A percentile compares a stretch with the other conserved stretches of the same genome.
Evolutionary conservation across 2,797 vertebrate genomes (phyloP).

Genomic region (Sebastiscus albofasciatus): DNA sequence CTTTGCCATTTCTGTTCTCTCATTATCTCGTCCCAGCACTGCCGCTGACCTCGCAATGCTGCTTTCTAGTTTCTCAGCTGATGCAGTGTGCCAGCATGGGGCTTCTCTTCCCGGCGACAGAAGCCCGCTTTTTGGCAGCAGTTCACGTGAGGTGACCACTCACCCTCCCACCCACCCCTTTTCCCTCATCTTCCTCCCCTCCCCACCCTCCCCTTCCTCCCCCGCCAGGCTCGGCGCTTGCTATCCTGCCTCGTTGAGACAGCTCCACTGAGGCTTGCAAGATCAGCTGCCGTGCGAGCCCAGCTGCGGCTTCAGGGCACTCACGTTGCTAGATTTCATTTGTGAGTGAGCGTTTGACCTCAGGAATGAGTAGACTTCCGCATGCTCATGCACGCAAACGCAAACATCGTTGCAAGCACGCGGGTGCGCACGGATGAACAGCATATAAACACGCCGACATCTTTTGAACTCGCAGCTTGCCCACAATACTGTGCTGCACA

Average conservation of each 20-base stretch:
- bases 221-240: constrained; percentile 69
- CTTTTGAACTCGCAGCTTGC: constrained; percentile 21
- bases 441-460: constrained; percentile 31
- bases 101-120: constrained; percentile 57
- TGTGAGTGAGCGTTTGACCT: constrained; percentile 82
- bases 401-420: constrained; percentile 33
- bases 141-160: constrained; percentile 80
- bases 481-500: constrained; percentile 16
- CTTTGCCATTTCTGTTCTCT: constrained; percentile 4
- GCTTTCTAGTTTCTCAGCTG: constrained; percentile 78
- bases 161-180: not conserved
- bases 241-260: constrained; percentile 81
- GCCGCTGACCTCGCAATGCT: constrained; percentile 62
- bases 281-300: constrained; percentile 82
- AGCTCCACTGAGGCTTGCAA: constrained; percentile 85
- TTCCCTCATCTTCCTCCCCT: constrained; percentile 15
- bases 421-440: constrained; percentile 57
- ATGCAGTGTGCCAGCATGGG: constrained; percentile 54
- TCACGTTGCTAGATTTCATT: constrained; percentile 84
- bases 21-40: constrained; percentile 35
- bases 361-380: constrained; percentile 69
- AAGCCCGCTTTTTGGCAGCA: constrained; percentile 57
- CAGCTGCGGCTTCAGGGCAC: constrained; percentile 79
- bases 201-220: constrained; percentile 22
- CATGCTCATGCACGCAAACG: constrained; percentile 59